Conservation (phyloP, 2,797 vertebrate species). For the Podarcis siculus region DNA sequence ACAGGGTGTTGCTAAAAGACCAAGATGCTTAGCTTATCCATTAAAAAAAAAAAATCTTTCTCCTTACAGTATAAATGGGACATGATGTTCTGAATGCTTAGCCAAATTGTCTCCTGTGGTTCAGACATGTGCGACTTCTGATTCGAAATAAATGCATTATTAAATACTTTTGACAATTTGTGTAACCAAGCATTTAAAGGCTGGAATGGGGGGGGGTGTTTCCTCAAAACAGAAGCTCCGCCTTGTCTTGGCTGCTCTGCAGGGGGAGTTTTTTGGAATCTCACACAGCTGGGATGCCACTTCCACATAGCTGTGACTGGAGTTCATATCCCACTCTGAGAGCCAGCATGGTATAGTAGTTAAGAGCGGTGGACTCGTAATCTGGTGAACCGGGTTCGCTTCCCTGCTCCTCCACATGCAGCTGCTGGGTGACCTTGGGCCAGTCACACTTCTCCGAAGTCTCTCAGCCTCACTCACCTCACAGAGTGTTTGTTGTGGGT, state of each 20-base stretch:
- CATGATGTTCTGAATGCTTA: neutral
- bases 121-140: slow-evolving; percentile 1
- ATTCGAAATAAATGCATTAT: slow-evolving; percentile 6
- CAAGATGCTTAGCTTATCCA: rapidly evolving
- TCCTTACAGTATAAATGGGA: neutral
- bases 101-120: neutral
- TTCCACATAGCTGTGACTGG: neutral
- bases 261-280: neutral
- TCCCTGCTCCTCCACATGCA: too few relatives aligned
- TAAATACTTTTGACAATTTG: neutral
- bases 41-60: neutral
- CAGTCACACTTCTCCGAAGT: too few relatives aligned
- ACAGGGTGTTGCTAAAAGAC: neutral
- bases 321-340: neutral
- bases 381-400: too few relatives aligned
- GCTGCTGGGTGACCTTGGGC: too few relatives aligned
- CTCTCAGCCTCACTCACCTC: too few relatives aligned
- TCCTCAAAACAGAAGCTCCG: neutral
- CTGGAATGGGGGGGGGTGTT: neutral
- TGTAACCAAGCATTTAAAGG: neutral
- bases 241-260: neutral
- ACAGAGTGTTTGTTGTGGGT: too few relatives aligned
- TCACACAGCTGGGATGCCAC: neutral
- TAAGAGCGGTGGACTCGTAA: too few relatives aligned
- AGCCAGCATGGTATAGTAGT: too few relatives aligned